Percentiles rank a stretch among this genome's conserved stretches.
phyloP scores from a whole-genome alignment of 1,140 invertebrate genomes.

The Conus betulinus region DNA sequence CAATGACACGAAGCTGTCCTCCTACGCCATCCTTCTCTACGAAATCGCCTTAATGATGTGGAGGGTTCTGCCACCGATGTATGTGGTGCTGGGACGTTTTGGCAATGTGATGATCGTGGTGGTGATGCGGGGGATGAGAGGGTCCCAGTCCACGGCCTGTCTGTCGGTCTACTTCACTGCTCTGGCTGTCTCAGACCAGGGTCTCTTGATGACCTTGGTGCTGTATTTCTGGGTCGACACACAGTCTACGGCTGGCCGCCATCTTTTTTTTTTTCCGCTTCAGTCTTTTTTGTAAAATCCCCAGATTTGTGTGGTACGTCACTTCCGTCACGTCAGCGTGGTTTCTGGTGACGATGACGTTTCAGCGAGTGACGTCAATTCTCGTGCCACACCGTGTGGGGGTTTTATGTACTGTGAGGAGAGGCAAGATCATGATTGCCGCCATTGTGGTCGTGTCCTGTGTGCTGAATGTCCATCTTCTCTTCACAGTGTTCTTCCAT shows the following conservation, averaged over 20 bases:
- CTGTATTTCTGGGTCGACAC: not conserved
- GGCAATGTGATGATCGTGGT: conserved; percentile 17
- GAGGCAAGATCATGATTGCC: not conserved
- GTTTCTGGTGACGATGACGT: conserved; percentile 17
- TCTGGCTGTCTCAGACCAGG: conserved; percentile 12
- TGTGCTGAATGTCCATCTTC: not conserved
- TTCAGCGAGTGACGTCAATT: conserved; percentile 6
- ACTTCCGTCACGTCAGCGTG: not conserved
- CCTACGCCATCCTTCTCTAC: not conserved
- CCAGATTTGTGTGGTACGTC: not conserved
- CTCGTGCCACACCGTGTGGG: not conserved
- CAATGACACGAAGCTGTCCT: too few relatives aligned
- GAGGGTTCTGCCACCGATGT: not conserved
- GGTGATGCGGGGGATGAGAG: conserved; percentile 12
- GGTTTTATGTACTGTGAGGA: not conserved
- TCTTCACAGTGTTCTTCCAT: not conserved
- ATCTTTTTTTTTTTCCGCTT: not conserved
- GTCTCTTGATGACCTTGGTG: not conserved
- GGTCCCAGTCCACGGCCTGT: not conserved
- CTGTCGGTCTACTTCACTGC: not conserved
- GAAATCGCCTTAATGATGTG: not conserved
- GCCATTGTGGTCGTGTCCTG: not conserved
- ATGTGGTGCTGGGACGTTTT: not conserved
- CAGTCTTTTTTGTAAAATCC: not conserved
- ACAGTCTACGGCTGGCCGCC: too few relatives aligned